Percentiles rank a stretch among this genome's conserved stretches.
phyloP scores from a whole-genome alignment of 2,113 vertebrate species.

The Taxidea taxus region DNA sequence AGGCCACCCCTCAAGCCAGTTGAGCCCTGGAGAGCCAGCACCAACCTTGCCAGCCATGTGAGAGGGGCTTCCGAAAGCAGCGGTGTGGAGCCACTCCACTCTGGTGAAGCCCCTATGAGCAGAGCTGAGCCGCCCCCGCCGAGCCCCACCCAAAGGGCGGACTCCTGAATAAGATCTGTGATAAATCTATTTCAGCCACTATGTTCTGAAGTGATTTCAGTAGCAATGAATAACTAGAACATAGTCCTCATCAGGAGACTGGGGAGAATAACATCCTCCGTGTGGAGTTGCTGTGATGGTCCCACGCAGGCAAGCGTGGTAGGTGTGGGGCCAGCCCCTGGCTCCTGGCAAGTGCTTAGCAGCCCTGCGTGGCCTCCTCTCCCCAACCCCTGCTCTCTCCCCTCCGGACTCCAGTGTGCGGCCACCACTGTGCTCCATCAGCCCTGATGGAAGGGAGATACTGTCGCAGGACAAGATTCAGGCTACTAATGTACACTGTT shows the following conservation, averaged over 20 bases:
- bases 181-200: background rate
- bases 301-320: too few species aligned
- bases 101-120: rapidly evolving
- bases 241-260: background rate
- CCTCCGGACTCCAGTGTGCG: background rate
- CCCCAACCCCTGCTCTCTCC: background rate
- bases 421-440: background rate
- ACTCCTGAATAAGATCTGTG: background rate
- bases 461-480: background rate
- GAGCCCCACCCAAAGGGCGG: background rate
- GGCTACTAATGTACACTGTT: too few species aligned
- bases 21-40: background rate
- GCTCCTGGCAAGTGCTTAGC: background rate
- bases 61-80: background rate
- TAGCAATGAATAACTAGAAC: background rate
- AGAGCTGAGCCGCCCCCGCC: background rate
- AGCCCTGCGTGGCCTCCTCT: rapidly evolving
- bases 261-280: background rate
- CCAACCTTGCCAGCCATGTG: background rate
- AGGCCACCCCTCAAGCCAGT: background rate
- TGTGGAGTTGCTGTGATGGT: background rate
- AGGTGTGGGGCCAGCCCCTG: background rate
- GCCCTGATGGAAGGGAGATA: background rate
- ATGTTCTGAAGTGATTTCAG: background rate
- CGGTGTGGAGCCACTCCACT: rapidly evolving